Conservation (phyloP, 2,113 vertebrate species). For the Antennarius striatus region DNA sequence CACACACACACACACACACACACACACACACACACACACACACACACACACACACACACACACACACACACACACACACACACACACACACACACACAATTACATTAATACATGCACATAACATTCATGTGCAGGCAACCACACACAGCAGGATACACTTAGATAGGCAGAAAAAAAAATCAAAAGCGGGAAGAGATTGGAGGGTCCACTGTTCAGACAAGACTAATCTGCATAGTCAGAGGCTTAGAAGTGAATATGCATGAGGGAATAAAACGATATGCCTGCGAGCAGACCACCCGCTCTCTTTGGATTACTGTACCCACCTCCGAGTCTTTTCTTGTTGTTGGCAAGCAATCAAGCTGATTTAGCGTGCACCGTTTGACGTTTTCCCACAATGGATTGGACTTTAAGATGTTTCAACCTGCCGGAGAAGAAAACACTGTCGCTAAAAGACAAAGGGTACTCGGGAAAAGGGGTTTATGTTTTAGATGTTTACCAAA, state of each 20-base stretch:
- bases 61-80: conserved; percentile 33
- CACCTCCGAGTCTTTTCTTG: conserved; percentile 75
- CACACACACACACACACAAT: conserved; percentile 19
- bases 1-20: conserved; percentile 15
- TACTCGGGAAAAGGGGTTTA: conserved; percentile 16
- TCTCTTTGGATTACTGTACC: conserved; percentile 77
- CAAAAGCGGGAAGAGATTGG: conserved; percentile 68
- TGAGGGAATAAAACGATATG: conserved; percentile 79
- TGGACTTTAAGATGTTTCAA: conserved; percentile 62
- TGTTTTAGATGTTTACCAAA: conserved; percentile 25
- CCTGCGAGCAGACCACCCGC: conserved; percentile 76
- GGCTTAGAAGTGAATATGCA: conserved; percentile 81
- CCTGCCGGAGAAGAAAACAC: conserved; percentile 61
- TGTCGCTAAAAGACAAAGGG: conserved; percentile 30
- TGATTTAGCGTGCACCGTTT: conserved; percentile 63
- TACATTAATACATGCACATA: conserved; percentile 28
- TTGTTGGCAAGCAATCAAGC: conserved; percentile 71
- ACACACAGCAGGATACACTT: conserved; percentile 61
- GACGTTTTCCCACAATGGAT: conserved; percentile 61
- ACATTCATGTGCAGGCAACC: conserved; percentile 46
- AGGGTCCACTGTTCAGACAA: conserved; percentile 73
- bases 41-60: conserved; percentile 10
- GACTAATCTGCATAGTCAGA: conserved; percentile 79
- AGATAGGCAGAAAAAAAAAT: conserved; percentile 34
- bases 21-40: conserved; percentile 15